Base-by-base conservation (phyloP, 2,113 vertebrate species). In the Peromyscus leucopus region DNA sequence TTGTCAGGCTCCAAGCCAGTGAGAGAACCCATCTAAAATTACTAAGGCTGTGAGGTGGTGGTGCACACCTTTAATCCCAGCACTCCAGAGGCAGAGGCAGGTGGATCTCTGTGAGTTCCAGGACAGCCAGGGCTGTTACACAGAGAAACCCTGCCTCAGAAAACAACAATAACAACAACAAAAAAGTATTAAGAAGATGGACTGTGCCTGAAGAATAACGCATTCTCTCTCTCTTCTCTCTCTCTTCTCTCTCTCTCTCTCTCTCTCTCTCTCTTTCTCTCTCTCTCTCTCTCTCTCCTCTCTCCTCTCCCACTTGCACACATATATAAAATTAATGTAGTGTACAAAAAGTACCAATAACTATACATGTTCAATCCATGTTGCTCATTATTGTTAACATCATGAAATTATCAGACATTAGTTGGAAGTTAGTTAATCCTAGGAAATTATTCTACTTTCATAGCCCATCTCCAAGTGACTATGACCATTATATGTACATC, bases 371-470 rank as follows among this genome's bases (percentile, higher is more conserved):
- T 69, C 91, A 86, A 4, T 74, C 65, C 88, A 39, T 61, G 26
- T 89, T 88, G 39, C 3, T 16, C 84, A 71, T 71, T 92, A 28
- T 86, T 92, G 80, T 69, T 89, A 91, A 89, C 39, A 84, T 74
- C 11, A 57, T 4, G 71, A 55, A 89, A 74, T 83, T 69, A 51
- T 55, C 61, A 91, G 67, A 28, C 42, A 22, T 72, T 78, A 89
- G 82, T 33, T 42, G n/a, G 79, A 96, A 95, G 55, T n/a, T 86
- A 69, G 79, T 46, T 67, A 93, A 93, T 57, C 78, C 67, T 67
- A 59, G 74, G 69, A 89, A 93, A 92, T 42, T 48, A 15, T 33
- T 90, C 75, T 87, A 63, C 3, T 31, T 79, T 36, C 36, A 15
- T 24, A 92, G 48, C 57, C 55, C 84, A 48, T 42, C 82, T 84